A percentile compares a stretch with the other conserved stretches of the same genome.
These are phyloP conservation scores for Beris chalybata DNA, from an alignment of 2,888 invertebrate genomes.

Conservation along the genomic window DNA sequence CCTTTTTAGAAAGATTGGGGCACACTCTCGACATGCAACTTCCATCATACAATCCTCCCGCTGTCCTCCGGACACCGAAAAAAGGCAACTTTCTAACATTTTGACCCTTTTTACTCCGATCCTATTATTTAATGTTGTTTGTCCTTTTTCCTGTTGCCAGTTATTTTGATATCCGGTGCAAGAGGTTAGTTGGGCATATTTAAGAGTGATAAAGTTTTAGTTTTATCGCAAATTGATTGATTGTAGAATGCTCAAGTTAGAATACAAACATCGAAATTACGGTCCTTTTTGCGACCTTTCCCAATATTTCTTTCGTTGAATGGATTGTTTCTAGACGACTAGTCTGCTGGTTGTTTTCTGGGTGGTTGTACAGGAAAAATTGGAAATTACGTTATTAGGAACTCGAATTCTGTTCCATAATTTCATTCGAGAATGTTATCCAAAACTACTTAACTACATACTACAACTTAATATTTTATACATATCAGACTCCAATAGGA, in stretches of 20 bases:
- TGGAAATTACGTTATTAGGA: no score
- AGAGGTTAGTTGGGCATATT: slow-evolving; percentile 29
- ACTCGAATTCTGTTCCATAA: no score
- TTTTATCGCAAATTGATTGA: slow-evolving; percentile 27
- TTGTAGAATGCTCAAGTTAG: slow-evolving; percentile 8
- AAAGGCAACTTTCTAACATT: slow-evolving; percentile 23
- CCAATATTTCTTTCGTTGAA: no score
- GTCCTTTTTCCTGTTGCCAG: slow-evolving; percentile 27
- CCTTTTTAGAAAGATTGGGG: background rate
- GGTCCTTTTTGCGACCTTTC: no score
- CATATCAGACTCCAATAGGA: no score
- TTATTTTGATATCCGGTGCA: slow-evolving; percentile 22
- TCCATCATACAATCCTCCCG: background rate
- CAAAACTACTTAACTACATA: no score
- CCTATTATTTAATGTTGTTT: slow-evolving; percentile 28
- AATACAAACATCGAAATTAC: no score
- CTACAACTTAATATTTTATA: no score
- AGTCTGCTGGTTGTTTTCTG: no score
- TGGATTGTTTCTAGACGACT: no score
- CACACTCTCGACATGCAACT: slow-evolving; percentile 11
- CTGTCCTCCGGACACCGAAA: background rate
- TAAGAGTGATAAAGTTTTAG: slow-evolving; percentile 29
- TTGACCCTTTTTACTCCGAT: slow-evolving; percentile 27
- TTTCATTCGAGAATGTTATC: no score
- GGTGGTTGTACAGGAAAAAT: no score